phyloP scores from a whole-genome alignment of 2,797 vertebrate genomes.

The Emydoidea blandingii region DNA sequence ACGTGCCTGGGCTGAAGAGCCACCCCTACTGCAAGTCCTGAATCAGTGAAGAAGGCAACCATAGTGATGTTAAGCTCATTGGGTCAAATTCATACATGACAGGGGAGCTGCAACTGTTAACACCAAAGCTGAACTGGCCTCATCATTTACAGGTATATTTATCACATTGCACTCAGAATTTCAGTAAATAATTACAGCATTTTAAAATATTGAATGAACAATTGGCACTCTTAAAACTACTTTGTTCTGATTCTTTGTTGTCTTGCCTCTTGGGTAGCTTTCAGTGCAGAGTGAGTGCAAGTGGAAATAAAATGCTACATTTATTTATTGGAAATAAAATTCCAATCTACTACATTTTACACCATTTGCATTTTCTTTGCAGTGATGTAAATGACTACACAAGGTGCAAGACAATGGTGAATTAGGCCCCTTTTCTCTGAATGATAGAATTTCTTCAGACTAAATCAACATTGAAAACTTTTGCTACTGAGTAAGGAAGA shows the following conservation, averaged over 20 bases:
- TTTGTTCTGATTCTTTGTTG: background rate
- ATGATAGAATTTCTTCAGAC: background rate
- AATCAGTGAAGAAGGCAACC: background rate
- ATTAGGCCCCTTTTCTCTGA: accelerated
- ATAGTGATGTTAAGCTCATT: background rate
- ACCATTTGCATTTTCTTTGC: background rate
- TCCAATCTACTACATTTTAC: background rate
- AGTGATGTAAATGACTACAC: background rate
- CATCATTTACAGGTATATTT: background rate
- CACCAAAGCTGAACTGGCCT: background rate
- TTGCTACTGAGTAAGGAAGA: background rate
- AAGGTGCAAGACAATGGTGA: background rate
- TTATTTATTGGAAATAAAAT: background rate
- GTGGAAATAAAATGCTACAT: background rate
- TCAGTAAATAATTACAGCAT: background rate
- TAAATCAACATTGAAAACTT: background rate
- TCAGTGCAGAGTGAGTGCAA: background rate
- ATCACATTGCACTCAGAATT: background rate
- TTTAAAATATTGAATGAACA: background rate
- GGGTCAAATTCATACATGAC: background rate
- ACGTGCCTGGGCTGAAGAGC: no score
- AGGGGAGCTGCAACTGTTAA: background rate
- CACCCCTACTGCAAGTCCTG: background rate
- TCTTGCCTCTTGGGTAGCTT: background rate
- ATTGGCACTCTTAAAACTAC: background rate